Conservation (phyloP, 2,113 vertebrate genomes). For the Grammatotria lemairii region DNA sequence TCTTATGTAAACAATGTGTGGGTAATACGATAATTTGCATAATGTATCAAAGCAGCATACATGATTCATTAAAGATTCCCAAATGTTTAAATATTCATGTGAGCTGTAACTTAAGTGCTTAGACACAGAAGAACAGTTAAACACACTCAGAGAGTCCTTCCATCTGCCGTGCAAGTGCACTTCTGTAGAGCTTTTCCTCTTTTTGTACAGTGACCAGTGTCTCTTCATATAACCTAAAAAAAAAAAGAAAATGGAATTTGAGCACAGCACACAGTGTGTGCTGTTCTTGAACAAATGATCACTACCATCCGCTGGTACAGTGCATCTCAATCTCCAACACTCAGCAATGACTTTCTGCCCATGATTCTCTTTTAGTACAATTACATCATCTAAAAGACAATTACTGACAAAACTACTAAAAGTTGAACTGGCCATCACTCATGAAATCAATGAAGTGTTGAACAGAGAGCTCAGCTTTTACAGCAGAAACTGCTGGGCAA, state of each 20-base stretch:
- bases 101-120: conserved; percentile 16
- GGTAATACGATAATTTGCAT: not conserved
- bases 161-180: conserved; percentile 6
- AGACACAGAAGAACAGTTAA: not conserved
- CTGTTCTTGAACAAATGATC: not conserved
- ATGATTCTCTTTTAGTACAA: not conserved
- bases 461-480: not conserved
- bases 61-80: not conserved
- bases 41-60: not conserved
- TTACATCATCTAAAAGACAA: not conserved
- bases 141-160: not conserved
- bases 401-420: conserved; percentile 5
- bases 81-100: not conserved
- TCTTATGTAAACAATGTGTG: not conserved
- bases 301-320: not conserved
- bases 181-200: not conserved
- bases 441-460: conserved; percentile 11
- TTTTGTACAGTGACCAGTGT: not conserved
- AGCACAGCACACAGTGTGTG: not conserved
- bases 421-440: conserved; percentile 4
- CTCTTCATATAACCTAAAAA: not conserved
- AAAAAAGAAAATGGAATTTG: not conserved
- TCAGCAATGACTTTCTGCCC: not conserved
- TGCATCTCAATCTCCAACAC: not conserved
- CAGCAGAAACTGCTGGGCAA: not conserved